A percentile compares a stretch with the other conserved stretches of the same genome.
Conservation (phyloP, 2,797 vertebrate species). For the Emydoidea blandingii region DNA sequence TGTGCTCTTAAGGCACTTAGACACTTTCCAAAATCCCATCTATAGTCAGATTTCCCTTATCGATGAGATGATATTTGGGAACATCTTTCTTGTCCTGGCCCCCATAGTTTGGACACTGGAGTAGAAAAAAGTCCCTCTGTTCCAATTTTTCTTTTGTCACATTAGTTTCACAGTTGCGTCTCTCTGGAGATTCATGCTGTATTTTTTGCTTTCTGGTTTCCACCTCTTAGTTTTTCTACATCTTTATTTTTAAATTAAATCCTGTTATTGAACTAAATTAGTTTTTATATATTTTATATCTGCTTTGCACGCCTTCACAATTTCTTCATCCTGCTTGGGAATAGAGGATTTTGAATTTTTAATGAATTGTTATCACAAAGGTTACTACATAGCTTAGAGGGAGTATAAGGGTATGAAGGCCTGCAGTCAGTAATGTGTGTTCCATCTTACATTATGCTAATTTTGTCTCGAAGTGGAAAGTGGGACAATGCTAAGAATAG, state of each 20-base stretch:
- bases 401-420: neutral
- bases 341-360: neutral
- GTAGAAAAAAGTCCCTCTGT: neutral
- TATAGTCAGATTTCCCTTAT: fast-evolving
- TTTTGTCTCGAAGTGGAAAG: conserved; percentile 64
- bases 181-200: neutral
- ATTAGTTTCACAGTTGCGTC: fast-evolving
- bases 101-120: neutral
- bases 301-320: fast-evolving
- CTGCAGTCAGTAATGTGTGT: neutral
- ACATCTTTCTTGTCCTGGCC: neutral
- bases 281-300: neutral
- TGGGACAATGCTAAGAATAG: conserved; percentile 69
- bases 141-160: fast-evolving
- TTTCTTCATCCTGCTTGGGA: neutral
- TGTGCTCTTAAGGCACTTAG: fast-evolving
- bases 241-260: neutral
- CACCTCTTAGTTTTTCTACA: fast-evolving
- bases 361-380: neutral
- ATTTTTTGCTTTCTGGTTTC: fast-evolving
- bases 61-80: fast-evolving
- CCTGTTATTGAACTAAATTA: too few relatives aligned
- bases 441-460: conserved; percentile 7
- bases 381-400: neutral
- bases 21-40: too few relatives aligned